phyloP scores from a whole-genome alignment of 2,113 vertebrate genomes.

The Origma solitaria region DNA sequence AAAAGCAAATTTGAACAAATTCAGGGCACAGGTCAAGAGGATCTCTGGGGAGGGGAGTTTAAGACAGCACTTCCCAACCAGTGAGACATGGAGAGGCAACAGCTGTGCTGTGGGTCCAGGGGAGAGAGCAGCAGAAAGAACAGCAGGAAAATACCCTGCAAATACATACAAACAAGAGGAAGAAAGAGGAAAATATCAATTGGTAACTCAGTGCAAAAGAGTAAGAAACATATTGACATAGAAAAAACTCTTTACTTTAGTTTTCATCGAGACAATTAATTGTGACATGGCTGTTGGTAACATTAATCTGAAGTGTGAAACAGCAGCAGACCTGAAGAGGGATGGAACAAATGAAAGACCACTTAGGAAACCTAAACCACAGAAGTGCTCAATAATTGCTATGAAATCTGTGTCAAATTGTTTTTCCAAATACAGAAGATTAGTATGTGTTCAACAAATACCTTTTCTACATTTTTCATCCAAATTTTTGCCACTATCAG shows the following conservation, averaged over 20 bases:
- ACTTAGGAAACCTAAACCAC: not conserved
- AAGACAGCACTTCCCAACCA: conserved; percentile 62
- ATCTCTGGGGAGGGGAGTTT: conserved; percentile 59
- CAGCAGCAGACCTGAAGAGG: not conserved
- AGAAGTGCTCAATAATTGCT: not conserved
- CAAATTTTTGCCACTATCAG: not conserved
- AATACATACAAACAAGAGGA: not conserved
- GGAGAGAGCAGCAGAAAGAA: conserved; percentile 9
- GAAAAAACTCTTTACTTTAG: not conserved
- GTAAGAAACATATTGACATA: not conserved
- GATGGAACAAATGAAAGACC: not conserved
- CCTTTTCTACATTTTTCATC: not conserved
- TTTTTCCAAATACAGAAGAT: not conserved
- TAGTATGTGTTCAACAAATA: not conserved
- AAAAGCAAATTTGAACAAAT: conserved; percentile 51
- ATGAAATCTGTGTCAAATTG: not conserved
- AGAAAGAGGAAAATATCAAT: not conserved
- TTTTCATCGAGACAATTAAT: not conserved
- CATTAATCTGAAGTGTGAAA: not conserved
- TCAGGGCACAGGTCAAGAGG: conserved; percentile 63
- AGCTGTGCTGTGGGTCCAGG: conserved; percentile 57
- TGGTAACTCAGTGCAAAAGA: not conserved
- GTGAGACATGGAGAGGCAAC: conserved; percentile 51
- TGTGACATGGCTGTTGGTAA: not conserved
- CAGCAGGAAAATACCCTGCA: conserved; percentile 37